phyloP scores from a whole-genome alignment of 2,888 invertebrate genomes.

The Catocala sponsa region DNA sequence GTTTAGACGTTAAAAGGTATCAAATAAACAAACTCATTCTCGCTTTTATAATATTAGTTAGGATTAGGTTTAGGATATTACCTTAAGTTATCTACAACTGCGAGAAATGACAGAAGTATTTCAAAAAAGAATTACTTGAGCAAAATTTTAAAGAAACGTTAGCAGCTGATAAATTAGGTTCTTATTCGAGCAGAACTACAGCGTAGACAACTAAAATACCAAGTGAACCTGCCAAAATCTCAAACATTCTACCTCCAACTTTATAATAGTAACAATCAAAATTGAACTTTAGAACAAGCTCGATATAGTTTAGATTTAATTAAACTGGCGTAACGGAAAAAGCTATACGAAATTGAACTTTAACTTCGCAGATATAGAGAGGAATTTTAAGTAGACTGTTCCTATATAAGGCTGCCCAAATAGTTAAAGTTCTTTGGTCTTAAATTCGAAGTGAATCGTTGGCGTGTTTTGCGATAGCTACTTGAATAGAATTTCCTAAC shows the following conservation, averaged over 20 bases:
- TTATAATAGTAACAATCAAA: slow-evolving; percentile 45
- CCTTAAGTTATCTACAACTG: too few species aligned
- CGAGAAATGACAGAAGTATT: too few species aligned
- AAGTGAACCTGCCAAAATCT: slow-evolving; percentile 63
- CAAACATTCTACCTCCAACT: slow-evolving; percentile 57
- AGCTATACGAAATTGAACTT: slow-evolving; percentile 30
- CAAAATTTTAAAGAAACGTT: slow-evolving; percentile 13
- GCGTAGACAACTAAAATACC: slow-evolving; percentile 67
- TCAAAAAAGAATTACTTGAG: too few species aligned
- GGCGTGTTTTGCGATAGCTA: slow-evolving; percentile 53
- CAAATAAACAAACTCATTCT: too few species aligned
- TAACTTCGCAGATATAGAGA: slow-evolving; percentile 17
- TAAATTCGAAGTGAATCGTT: slow-evolving; percentile 54
- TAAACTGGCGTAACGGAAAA: slow-evolving; percentile 19
- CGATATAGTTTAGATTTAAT: slow-evolving; percentile 52
- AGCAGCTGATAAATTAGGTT: slow-evolving; percentile 57
- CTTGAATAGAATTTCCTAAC: slow-evolving; percentile 50
- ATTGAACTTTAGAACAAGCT: slow-evolving; percentile 55
- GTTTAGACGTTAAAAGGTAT: too few species aligned
- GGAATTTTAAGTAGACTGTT: slow-evolving; percentile 24
- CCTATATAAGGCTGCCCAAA: slow-evolving; percentile 38
- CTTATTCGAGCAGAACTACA: slow-evolving; percentile 54
- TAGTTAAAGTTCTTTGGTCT: slow-evolving; percentile 60
- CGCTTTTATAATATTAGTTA: too few species aligned
- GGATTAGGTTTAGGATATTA: too few species aligned